phyloP scores from a whole-genome alignment of 92 coral and sea anemone genomes.

The Porites rus region DNA sequence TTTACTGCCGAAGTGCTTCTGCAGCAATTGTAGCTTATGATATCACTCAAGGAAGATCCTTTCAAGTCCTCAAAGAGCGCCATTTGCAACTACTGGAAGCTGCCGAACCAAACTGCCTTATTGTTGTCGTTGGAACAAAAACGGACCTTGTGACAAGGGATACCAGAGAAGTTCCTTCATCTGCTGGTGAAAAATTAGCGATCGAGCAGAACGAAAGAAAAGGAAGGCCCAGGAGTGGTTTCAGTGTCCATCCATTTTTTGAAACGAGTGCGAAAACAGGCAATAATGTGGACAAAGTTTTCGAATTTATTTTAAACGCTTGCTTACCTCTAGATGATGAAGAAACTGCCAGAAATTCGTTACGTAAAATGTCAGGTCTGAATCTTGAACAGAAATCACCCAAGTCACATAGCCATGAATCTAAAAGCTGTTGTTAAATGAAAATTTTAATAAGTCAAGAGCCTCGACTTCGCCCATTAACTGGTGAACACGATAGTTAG shows the following conservation, averaged over 20 bases:
- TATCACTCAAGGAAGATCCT: slow-evolving; percentile 72
- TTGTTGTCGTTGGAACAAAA: slow-evolving; percentile 91
- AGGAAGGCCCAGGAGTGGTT: slow-evolving; percentile 56
- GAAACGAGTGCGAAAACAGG: slow-evolving; percentile 98
- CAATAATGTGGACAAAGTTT: slow-evolving; percentile 87
- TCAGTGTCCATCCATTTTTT: slow-evolving; percentile 79
- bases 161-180: slow-evolving; percentile 63
- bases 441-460: neutral
- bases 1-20: slow-evolving; percentile 98
- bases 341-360: slow-evolving; percentile 51
- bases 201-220: slow-evolving; percentile 76
- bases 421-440: slow-evolving; percentile 24
- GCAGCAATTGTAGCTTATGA: slow-evolving; percentile 97
- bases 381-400: slow-evolving; percentile 58
- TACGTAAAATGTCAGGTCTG: slow-evolving; percentile 56
- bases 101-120: slow-evolving; percentile 90
- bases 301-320: slow-evolving; percentile 82
- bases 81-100: slow-evolving; percentile 88
- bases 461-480: too few species aligned
- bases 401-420: neutral
- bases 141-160: slow-evolving; percentile 76
- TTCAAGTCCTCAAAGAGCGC: slow-evolving; percentile 76
- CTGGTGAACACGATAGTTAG: too few species aligned
- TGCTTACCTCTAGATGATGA: slow-evolving; percentile 90
- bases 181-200: slow-evolving; percentile 81